Percentiles rank a stretch among this genome's conserved stretches.
Conservation (phyloP, 2,888 invertebrate genomes). For the Malthinus flaveolus region DNA sequence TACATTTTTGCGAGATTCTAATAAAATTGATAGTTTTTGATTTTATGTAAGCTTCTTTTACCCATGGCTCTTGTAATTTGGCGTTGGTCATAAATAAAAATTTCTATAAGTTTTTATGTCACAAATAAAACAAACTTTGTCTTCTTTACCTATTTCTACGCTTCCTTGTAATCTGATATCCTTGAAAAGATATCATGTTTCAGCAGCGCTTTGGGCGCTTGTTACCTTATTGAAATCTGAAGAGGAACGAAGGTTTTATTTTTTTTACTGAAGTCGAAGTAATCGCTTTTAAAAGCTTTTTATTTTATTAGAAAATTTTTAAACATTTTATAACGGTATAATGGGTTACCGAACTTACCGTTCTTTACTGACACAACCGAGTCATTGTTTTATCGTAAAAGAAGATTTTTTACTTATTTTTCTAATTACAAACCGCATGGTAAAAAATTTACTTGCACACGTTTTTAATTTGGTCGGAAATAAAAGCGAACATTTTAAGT, state of each 20-base stretch:
- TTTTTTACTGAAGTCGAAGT: constrained; percentile 10
- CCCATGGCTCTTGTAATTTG: too few species aligned
- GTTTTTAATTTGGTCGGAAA: not conserved
- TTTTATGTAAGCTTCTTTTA: too few species aligned
- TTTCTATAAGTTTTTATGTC: constrained; percentile 4
- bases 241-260: constrained; percentile 12
- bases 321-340: not conserved
- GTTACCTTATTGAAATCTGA: constrained; percentile 25
- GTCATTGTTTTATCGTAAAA: too few species aligned
- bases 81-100: too few species aligned
- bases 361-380: too few species aligned
- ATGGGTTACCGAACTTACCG: too few species aligned
- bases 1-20: too few species aligned
- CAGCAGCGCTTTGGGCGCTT: constrained; percentile 26
- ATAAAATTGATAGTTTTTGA: too few species aligned
- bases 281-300: constrained; percentile 4
- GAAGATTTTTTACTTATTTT: too few species aligned
- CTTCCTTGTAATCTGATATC: constrained; percentile 23
- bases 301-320: constrained; percentile 4
- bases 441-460: too few species aligned
- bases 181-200: constrained; percentile 31
- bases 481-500: constrained; percentile 3
- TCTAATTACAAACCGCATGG: too few species aligned
- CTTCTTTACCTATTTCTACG: constrained; percentile 10
- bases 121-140: constrained; percentile 5